Base-by-base conservation (phyloP, 2,113 vertebrate genomes). In the Crypturellus undulatus region DNA sequence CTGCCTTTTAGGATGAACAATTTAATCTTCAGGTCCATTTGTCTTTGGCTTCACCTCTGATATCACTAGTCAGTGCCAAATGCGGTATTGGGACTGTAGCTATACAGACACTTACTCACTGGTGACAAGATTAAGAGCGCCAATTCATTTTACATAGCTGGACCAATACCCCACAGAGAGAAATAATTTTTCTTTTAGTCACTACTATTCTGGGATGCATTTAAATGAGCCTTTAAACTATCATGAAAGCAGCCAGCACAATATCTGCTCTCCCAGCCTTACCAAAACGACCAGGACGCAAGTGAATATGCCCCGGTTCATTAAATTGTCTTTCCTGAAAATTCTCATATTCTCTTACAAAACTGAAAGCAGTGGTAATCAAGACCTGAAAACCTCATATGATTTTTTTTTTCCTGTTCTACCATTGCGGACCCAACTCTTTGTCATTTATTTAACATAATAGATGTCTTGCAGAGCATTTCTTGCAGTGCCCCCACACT, bases 211-310 rank as follows among this genome's bases (percentile, higher is more conserved):
- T 69, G 79, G 32, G 34, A 52, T 88, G n/a, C 47, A 78, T 94
- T 90, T 84, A 75, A 90, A 94, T 79, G 9, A 93, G 76, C 42
- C 86, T 75, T 88, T 64, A 86, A 91, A 34, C 38, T 52, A 13
- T 45, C 34, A 45, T 36, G 30, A 42, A 78, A 92, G 14, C 58
- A 62, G 56, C 15, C 43, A 72, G 11, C 19, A 76, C 58, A 20
- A 24, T 43, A 80, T 11, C 34, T 32, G 40, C 3, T 80, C 40
- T 79, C 71, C 56, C 38, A 43, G 5, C 13, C 10, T 67, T 58
- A 67, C 49, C n/a, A 70, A 11, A 42, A 20, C 83, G 30, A 72
- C 34, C 38, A 63, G 60, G 38, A 79, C 70, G 36, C 21, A 6
- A 51, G 56, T 16, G n/a, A 38, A n/a, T 32, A 45, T 28, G 11